A percentile compares a stretch with the other conserved stretches of the same genome.
Evolutionary conservation across 2,797 vertebrate genomes (phyloP).

Genomic region (Sebastiscus tertius): DNA sequence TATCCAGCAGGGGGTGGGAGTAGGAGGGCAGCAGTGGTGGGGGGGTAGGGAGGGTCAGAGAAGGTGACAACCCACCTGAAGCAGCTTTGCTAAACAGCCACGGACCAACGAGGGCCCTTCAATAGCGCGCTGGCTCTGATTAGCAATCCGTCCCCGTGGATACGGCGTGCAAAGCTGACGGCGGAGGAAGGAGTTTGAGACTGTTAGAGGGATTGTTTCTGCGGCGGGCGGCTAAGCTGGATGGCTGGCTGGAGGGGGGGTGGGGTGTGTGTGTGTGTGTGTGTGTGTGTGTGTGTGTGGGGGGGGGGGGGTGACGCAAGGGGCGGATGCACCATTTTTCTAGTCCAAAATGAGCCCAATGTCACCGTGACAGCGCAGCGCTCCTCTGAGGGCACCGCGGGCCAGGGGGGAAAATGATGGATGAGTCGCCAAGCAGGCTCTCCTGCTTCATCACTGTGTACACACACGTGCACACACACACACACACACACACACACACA

Average conservation of each 20-base stretch:
- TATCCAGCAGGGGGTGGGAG: conserved; percentile 36
- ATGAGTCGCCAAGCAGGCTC: conserved; percentile 74
- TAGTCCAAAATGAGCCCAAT: conserved; percentile 79
- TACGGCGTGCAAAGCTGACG: conserved; percentile 19
- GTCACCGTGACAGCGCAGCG: conserved; percentile 73
- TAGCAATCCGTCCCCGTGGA: conserved; percentile 55
- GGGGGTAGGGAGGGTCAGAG: conserved; percentile 16
- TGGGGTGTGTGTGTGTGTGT: not conserved
- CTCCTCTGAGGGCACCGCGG: conserved; percentile 73
- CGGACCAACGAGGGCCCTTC: conserved; percentile 50
- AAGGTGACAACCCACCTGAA: conserved; percentile 46
- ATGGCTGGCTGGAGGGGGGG: conserved; percentile 9
- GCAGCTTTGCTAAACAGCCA: conserved; percentile 16
- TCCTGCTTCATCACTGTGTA: conserved; percentile 63
- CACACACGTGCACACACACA: not conserved
- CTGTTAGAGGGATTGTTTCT: conserved; percentile 59
- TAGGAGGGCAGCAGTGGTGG: not conserved
- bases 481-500: not conserved
- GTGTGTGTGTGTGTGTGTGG: not conserved
- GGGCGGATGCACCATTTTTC: conserved; percentile 73
- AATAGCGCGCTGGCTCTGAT: conserved; percentile 49
- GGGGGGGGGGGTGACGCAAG: not conserved
- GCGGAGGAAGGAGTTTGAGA: conserved; percentile 33
- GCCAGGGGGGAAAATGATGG: conserved; percentile 73
- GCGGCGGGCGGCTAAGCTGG: conserved; percentile 40